Evolutionary conservation across 23 tunicate genomes (phyloP), one percentile per base, ranked within the genome.

Genomic region (Ascidia mentula): DNA sequence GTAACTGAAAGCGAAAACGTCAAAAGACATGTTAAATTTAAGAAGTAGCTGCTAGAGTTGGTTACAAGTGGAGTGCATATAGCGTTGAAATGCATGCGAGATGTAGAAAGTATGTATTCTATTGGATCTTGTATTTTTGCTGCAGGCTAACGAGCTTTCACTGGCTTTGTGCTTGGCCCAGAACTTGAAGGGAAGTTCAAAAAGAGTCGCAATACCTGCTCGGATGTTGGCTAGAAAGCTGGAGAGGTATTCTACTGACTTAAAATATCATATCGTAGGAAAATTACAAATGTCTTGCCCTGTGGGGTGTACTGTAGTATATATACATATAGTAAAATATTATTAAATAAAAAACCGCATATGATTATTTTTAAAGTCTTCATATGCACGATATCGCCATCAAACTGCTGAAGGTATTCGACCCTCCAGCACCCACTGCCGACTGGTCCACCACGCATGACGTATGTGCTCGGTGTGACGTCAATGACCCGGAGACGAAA

Each of bases 391-490:
- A 80, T 35, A 37, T 91, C 6, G 97, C 97, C 0, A 40, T 91
- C 32, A 84, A 86, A 53, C 38, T 91, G 69, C 46, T 91, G 0
- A 45, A 76, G 59, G 0, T 18, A 0, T 77, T 69, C 53, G 90
- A 79, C 70, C 79, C 90, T 24, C 26, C 59, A 7, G 81, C 37
- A 20, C 17, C 59, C 34, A 6, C 69, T 24, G 24, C 37, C 13
- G 46, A 77, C 18, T 91, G 97, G 97, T 80, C 80, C 30, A 60
- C 87, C 22, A 26, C 86, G 5, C 90, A 86, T 72, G 90, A 77
- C 18, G 72, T 79, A 0, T 91, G 97, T 61, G 90, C 97, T 6
- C 76, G 90, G 24, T 77, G 80, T 74, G 71, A 71, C 34, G 81
- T 60, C n/a, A 76, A 71, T 69, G 92, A 87, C 9, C 31, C 65